These are phyloP conservation scores for Heterotilapia buettikoferi DNA, from an alignment of 2,113 vertebrate species.

Conservation along the genomic window DNA sequence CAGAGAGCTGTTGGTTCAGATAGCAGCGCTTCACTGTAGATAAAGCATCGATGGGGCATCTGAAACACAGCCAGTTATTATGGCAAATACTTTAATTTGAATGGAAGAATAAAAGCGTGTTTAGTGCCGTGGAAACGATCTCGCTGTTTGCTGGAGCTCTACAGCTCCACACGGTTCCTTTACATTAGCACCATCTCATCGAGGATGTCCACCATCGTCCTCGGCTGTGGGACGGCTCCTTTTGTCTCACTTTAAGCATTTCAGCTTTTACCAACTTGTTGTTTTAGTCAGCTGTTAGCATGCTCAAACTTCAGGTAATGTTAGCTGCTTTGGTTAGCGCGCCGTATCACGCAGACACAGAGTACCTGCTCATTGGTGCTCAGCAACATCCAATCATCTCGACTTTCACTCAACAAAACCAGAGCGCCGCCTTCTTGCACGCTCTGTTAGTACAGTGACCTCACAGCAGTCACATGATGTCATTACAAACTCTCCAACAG, in stretches of 20 bases:
- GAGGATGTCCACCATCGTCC: not conserved
- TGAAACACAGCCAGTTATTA: not conserved
- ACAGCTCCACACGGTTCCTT: not conserved
- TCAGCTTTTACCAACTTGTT: not conserved
- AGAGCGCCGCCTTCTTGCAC: not conserved
- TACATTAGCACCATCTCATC: not conserved
- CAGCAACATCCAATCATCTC: not conserved
- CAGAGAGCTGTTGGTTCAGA: not conserved
- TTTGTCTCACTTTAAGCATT: not conserved
- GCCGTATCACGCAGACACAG: not conserved
- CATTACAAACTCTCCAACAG: not conserved
- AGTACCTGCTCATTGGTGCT: not conserved
- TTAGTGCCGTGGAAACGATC: not conserved
- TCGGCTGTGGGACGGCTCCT: not conserved
- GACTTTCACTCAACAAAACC: not conserved
- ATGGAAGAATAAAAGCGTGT: not conserved
- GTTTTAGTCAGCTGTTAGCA: not conserved
- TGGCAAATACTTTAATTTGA: not conserved
- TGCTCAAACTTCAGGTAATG: not conserved
- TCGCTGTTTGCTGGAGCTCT: not conserved
- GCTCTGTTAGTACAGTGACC: not conserved
- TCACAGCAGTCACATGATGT: not conserved
- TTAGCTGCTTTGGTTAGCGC: not conserved
- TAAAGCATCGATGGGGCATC: not conserved
- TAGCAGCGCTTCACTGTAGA: not conserved